A percentile compares a stretch with the other conserved stretches of the same genome.
These are phyloP conservation scores for Albula goreensis DNA, from an alignment of 2,113 vertebrate genomes.

Conservation along the genomic window DNA sequence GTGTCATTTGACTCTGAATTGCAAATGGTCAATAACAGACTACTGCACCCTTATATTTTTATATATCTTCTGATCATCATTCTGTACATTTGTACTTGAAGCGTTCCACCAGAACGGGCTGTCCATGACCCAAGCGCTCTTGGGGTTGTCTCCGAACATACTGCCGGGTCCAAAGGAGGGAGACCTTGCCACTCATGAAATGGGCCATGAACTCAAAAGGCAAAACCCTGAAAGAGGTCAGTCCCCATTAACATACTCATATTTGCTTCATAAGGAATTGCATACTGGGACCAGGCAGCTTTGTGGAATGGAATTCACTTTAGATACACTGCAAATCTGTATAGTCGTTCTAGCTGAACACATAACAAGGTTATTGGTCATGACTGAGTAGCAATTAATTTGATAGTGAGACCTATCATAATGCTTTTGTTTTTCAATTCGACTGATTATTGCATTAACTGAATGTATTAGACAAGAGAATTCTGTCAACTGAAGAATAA, in stretches of 20 bases:
- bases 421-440: no score
- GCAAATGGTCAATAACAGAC: no score
- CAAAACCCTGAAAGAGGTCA: constrained; percentile 88
- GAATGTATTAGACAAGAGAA: not conserved
- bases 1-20: no score
- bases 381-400: no score
- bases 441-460: not conserved
- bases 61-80: not conserved
- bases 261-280: not conserved
- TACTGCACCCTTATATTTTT: not conserved
- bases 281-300: not conserved
- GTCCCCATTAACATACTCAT: not conserved
- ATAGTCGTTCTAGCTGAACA: not conserved
- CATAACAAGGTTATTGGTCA: not conserved
- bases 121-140: constrained; percentile 84
- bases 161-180: constrained; percentile 83
- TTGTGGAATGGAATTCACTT: not conserved
- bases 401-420: no score
- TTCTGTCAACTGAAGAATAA: not conserved
- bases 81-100: constrained; percentile 49
- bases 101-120: constrained; percentile 86
- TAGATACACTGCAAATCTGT: not conserved
- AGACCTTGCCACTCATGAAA: constrained; percentile 83
- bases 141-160: constrained; percentile 87
- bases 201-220: constrained; percentile 86